A percentile compares a stretch with the other conserved stretches of the same genome.
phyloP scores from a whole-genome alignment of 2,113 vertebrate genomes.

The Bathybates hornii region DNA sequence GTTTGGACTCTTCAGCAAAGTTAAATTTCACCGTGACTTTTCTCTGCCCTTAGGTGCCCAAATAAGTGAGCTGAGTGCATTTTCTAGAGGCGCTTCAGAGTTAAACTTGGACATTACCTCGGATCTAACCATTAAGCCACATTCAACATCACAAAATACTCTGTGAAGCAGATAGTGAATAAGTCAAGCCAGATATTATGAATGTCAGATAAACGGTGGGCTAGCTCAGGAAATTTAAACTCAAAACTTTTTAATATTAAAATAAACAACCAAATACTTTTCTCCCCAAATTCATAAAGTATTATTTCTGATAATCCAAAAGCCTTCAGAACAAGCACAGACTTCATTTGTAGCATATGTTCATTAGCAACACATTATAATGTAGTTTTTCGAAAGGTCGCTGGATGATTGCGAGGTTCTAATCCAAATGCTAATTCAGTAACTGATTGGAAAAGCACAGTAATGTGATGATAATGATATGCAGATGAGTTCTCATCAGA shows the following conservation, averaged over 20 bases:
- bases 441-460: constrained; percentile 56
- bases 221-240: not conserved
- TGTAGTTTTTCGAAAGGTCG: constrained; percentile 48
- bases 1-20: not conserved
- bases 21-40: not conserved
- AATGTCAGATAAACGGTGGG: not conserved
- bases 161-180: not conserved
- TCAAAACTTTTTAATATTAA: not conserved
- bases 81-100: not conserved
- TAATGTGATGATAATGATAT: constrained; percentile 63
- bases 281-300: not conserved
- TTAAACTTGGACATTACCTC: not conserved
- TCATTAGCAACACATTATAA: constrained; percentile 38
- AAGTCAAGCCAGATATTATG: not conserved
- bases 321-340: constrained; percentile 11
- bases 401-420: constrained; percentile 45
- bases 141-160: not conserved
- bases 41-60: not conserved
- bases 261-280: not conserved
- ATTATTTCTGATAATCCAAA: constrained; percentile 11
- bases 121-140: not conserved
- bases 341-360: constrained; percentile 29
- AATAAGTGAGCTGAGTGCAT: not conserved
- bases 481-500: constrained; percentile 59
- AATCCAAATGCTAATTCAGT: constrained; percentile 55